Conservation (phyloP, 2,113 vertebrate species). For the Cyphomyrus discorhynchus region DNA sequence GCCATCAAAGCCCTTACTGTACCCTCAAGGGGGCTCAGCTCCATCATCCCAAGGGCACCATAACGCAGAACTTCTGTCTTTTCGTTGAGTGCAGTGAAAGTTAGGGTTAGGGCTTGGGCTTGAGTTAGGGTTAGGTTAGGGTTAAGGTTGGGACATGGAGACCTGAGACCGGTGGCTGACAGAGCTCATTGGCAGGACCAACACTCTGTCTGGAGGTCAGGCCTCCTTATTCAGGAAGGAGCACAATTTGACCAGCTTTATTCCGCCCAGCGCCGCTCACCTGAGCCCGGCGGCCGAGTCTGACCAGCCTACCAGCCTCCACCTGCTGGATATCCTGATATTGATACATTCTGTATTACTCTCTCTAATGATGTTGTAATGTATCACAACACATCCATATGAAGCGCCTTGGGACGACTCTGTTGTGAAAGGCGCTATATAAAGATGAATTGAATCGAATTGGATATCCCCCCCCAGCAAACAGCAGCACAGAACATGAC, state of each 20-base stretch:
- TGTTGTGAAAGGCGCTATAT: too few relatives aligned
- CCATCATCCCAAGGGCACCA: not conserved
- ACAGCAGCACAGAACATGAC: not conserved
- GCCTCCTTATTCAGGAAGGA: not conserved
- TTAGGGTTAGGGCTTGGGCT: not conserved
- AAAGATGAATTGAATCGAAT: too few relatives aligned
- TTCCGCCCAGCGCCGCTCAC: not conserved
- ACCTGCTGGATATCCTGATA: not conserved
- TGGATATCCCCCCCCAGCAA: not conserved
- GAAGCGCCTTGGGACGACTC: too few relatives aligned
- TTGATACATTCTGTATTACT: too few relatives aligned
- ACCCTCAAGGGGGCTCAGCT: not conserved
- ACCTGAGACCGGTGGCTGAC: not conserved
- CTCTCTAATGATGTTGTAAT: too few relatives aligned
- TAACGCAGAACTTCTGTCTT: not conserved
- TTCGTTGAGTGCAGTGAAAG: not conserved
- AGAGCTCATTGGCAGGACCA: not conserved
- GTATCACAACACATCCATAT: too few relatives aligned
- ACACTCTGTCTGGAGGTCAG: not conserved
- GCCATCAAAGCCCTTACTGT: not conserved
- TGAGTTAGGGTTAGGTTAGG: not conserved
- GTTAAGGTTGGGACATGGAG: not conserved
- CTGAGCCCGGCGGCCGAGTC: not conserved
- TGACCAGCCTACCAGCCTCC: not conserved
- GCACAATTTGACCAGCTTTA: not conserved